Evolutionary conservation across 2,888 invertebrate genomes (phyloP).

Genomic region (Tinea trinotella): DNA sequence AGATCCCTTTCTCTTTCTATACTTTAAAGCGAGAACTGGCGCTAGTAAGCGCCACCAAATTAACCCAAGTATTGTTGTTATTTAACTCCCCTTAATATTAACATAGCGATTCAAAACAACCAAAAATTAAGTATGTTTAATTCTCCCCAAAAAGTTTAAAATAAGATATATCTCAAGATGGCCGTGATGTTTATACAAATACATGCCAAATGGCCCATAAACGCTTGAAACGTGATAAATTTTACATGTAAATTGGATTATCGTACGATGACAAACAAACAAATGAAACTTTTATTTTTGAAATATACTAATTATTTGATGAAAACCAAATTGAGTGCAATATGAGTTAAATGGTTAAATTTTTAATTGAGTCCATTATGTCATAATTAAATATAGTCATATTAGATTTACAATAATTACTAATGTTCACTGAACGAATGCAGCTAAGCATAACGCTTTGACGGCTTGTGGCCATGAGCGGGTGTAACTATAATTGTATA

Average conservation of each 20-base stretch:
- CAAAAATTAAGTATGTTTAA: not conserved
- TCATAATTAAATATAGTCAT: not conserved
- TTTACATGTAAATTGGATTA: conserved; percentile 39
- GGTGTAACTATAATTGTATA: conserved; percentile 22
- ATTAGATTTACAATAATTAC: not conserved
- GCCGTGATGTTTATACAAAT: conserved; percentile 42
- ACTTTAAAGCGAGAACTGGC: conserved; percentile 44
- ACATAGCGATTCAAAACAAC: too few species aligned
- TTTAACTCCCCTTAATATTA: too few species aligned
- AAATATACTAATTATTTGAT: not conserved
- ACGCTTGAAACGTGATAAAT: conserved; percentile 55
- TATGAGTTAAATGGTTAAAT: not conserved
- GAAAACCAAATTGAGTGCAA: not conserved
- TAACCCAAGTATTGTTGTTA: too few species aligned
- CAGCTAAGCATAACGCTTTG: conserved; percentile 66
- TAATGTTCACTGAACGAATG: conserved; percentile 27
- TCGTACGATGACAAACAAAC: conserved; percentile 47
- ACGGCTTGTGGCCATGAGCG: conserved; percentile 67
- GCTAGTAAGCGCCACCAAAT: conserved; percentile 28
- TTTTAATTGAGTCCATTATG: not conserved
- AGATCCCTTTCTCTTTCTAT: conserved; percentile 71
- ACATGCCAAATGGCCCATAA: conserved; percentile 54
- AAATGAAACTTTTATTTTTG: not conserved
- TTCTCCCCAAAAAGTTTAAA: conserved; percentile 32
- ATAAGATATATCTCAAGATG: conserved; percentile 35